Percentiles rank a stretch among this genome's conserved stretches.
phyloP scores from a whole-genome alignment of 2,113 vertebrate species.

The Catharus fuscescens region DNA sequence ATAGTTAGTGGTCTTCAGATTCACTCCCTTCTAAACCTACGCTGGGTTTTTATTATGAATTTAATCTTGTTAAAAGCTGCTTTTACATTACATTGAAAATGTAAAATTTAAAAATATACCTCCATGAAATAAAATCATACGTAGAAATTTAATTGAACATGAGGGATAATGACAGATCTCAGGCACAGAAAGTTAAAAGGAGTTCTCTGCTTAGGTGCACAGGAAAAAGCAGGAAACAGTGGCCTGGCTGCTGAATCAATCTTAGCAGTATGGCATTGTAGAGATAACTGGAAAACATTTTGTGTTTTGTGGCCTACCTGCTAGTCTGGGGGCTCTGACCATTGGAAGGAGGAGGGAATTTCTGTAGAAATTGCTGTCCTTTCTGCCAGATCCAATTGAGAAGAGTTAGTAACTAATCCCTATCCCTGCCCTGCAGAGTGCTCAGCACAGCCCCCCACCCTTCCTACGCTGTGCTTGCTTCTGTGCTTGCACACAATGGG shows the following conservation, averaged over 20 bases:
- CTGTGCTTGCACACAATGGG: not conserved
- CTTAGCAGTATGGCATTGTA: not conserved
- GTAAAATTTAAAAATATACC: not conserved
- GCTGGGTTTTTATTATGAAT: not conserved
- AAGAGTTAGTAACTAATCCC: not conserved
- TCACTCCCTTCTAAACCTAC: not conserved
- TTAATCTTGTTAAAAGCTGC: not conserved
- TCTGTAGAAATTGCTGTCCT: not conserved
- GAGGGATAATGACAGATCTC: not conserved
- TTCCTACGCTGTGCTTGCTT: not conserved
- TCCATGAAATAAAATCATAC: not conserved
- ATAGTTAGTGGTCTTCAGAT: not conserved
- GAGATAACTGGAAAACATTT: not conserved
- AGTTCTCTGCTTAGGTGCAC: not conserved
- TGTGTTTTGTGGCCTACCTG: not conserved
- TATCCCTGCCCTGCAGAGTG: not conserved
- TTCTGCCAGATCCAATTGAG: not conserved
- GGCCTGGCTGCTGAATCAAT: not conserved
- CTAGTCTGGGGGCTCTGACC: not conserved
- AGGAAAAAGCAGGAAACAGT: not conserved
- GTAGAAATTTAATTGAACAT: not conserved
- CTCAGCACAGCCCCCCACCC: not conserved
- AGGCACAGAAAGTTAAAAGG: not conserved
- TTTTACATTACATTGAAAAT: not conserved
- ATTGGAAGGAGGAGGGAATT: not conserved